Base-by-base conservation (phyloP, 2,113 vertebrate species). In the Thalassarche chlororhynchos region DNA sequence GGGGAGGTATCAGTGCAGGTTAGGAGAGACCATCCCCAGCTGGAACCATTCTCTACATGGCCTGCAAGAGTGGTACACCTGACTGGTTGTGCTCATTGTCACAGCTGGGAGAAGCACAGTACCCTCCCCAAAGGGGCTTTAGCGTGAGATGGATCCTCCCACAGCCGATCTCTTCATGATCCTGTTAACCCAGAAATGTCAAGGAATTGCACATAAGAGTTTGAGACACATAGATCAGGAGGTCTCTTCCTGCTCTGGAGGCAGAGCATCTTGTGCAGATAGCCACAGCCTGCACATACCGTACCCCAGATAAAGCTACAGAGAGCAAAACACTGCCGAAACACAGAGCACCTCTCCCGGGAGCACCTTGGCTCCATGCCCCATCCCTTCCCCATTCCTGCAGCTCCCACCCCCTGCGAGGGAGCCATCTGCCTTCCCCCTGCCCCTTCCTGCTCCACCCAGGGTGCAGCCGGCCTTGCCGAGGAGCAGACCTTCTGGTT, bases 371-470 rank as follows among this genome's bases (percentile, higher is more conserved):
- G 81, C 51, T 92, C 84, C 42, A 17, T 29, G n/a, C 65, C 70
- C 87, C 46, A 72, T 91, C 92, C 92, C 93, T 61, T 92, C 97
- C 92, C 89, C 95, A 92, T 96, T 93, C 93, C 91, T 93, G 74
- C 70, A 93, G 95, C 74, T 87, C 88, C 80, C 82, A 58, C 87
- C 90, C 84, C 65, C 87, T 87, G 26, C 2, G 1, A 76, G 44
- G 71, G 86, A 71, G 20, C 74, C 17, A 24, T 93, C 65, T 69
- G 86, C 91, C 84, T 62, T 51, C 28, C 78, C 87, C 75, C 89
- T 82, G 40, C 78, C 87, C 94, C 87, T 95, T 95, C 89, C 96
- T 94, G 96, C 94, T 83, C 96, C 95, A 83, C 96, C 94, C 96
- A 88, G 93, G 94, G 95, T 49, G 84, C 93, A 94, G 93, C 55